Conservation (phyloP, 2,797 vertebrate genomes). For the Brachyalestes nurse region DNA sequence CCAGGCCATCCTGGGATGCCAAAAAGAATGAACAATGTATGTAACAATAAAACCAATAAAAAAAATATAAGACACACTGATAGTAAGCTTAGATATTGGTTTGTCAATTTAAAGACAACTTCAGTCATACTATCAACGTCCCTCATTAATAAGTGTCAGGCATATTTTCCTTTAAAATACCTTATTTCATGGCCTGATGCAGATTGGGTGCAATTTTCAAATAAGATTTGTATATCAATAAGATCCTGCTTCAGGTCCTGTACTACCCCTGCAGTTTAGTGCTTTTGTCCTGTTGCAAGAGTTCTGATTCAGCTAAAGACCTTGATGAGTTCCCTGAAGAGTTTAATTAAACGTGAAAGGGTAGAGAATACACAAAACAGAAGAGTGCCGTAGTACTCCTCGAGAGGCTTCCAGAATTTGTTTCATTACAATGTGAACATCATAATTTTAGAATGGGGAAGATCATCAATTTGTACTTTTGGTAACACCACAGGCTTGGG, state of each 20-base stretch:
- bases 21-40: neutral
- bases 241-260: too few species aligned
- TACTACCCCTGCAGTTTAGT: too few species aligned
- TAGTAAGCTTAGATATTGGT: neutral
- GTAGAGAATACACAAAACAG: neutral
- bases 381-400: neutral
- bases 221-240: too few species aligned
- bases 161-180: too few species aligned
- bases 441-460: neutral
- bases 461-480: neutral
- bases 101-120: neutral
- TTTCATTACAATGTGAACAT: neutral
- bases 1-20: slow-evolving; percentile 77
- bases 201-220: too few species aligned
- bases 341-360: neutral
- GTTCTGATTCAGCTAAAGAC: too few species aligned
- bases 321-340: too few species aligned
- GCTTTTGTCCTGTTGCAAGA: too few species aligned
- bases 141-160: too few species aligned
- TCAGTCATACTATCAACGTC: neutral
- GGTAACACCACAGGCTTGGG: neutral
- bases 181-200: too few species aligned
- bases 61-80: neutral
- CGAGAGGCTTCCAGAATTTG: neutral
- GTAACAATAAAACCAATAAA: neutral